Evolutionary conservation across 2,888 invertebrate species (phyloP).

Genomic region (Buathra laborator): DNA sequence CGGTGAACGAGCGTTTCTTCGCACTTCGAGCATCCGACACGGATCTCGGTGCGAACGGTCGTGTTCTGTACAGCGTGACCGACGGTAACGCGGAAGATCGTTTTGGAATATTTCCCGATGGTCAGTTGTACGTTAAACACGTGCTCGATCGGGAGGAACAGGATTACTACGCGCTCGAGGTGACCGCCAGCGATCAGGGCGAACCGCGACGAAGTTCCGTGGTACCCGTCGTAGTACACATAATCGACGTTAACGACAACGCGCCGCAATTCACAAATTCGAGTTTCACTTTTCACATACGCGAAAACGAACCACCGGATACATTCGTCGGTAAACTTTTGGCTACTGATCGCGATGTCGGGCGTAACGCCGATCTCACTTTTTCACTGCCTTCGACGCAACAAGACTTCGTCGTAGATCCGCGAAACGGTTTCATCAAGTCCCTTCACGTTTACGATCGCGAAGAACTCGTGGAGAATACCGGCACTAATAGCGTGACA

Average conservation of each 20-base stretch:
- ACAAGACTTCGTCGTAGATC: constrained; percentile 94
- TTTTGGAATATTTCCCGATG: constrained; percentile 98
- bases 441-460: constrained; percentile 95
- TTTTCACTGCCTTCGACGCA: constrained; percentile 91
- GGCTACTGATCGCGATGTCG: constrained; percentile 96
- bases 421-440: constrained; percentile 95
- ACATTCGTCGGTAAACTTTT: constrained; percentile 96
- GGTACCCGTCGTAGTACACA: constrained; percentile 96
- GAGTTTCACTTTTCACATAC: constrained; percentile 95
- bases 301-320: constrained; percentile 95
- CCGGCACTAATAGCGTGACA: constrained; percentile 92
- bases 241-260: constrained; percentile 98
- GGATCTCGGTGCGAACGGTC: constrained; percentile 93
- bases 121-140: constrained; percentile 95
- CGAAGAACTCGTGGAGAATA: constrained; percentile 92
- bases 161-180: constrained; percentile 96
- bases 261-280: constrained; percentile 96
- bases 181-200: constrained; percentile 94
- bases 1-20: constrained; percentile 96
- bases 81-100: constrained; percentile 94
- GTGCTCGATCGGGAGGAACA: constrained; percentile 95
- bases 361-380: constrained; percentile 95
- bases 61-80: constrained; percentile 92
- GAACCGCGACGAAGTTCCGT: constrained; percentile 92
- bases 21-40: constrained; percentile 95